phyloP scores from a whole-genome alignment of 2,888 invertebrate species.

The Leucoma salicis region DNA sequence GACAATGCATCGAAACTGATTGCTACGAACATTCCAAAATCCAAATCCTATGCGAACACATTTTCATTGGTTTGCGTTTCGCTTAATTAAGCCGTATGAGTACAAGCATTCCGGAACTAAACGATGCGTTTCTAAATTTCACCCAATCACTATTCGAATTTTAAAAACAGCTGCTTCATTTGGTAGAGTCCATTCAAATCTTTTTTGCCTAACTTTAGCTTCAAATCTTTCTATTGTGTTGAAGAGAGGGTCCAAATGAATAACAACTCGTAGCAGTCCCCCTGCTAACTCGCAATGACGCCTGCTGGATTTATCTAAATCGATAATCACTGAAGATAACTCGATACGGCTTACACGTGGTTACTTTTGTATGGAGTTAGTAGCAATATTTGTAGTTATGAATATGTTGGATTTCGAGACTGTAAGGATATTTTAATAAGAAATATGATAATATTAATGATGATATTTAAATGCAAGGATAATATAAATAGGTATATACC shows the following conservation, averaged over 20 bases:
- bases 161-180: slow-evolving; percentile 31
- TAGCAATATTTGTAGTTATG: too few relatives aligned
- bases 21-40: slow-evolving; percentile 15
- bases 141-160: slow-evolving; percentile 15
- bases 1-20: slow-evolving; percentile 34
- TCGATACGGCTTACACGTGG: slow-evolving; percentile 24
- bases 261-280: slow-evolving; percentile 55
- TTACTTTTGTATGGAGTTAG: slow-evolving; percentile 21
- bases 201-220: slow-evolving; percentile 30
- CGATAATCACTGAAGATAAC: slow-evolving; percentile 58
- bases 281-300: slow-evolving; percentile 43
- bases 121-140: slow-evolving; percentile 19
- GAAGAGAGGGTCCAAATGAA: slow-evolving; percentile 50
- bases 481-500: too few relatives aligned
- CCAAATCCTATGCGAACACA: slow-evolving; percentile 24
- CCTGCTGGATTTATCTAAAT: slow-evolving; percentile 57
- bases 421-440: too few relatives aligned
- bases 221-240: slow-evolving; percentile 33
- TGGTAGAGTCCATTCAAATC: slow-evolving; percentile 16
- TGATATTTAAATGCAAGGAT: too few relatives aligned
- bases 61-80: slow-evolving; percentile 27
- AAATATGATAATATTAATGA: too few relatives aligned
- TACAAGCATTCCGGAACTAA: slow-evolving; percentile 28
- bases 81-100: slow-evolving; percentile 23
- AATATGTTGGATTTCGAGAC: too few relatives aligned